A percentile compares a stretch with the other conserved stretches of the same genome.
These are phyloP conservation scores for Lycia hirtaria DNA, from an alignment of 2,888 invertebrate species.

Conservation along the genomic window DNA sequence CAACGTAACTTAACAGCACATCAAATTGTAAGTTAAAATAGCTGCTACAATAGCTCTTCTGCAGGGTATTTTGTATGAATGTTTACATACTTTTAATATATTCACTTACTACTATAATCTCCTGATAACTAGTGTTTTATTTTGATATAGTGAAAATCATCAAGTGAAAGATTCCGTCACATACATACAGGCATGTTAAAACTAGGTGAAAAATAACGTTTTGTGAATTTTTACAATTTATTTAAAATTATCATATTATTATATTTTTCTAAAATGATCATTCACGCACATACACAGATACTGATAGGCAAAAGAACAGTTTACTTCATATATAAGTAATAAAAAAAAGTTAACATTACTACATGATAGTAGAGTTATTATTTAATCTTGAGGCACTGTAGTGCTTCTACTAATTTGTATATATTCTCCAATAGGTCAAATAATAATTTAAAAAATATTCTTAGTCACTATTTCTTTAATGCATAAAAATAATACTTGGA, in stretches of 20 bases:
- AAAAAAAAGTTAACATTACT: conserved; percentile 12
- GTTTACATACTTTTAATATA: no score
- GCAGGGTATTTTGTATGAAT: no score
- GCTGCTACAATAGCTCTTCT: no score
- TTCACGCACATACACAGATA: conserved; percentile 82
- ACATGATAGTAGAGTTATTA: conserved; percentile 50
- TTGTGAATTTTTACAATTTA: conserved; percentile 30
- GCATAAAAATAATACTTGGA: conserved; percentile 81
- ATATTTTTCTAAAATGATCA: conserved; percentile 83
- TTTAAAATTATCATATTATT: conserved; percentile 38
- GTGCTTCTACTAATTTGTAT: conserved; percentile 35
- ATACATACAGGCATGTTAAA: no score
- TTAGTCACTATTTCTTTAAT: conserved; percentile 68
- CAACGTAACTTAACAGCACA: no score
- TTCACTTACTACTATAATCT: no score
- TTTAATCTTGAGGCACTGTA: conserved; percentile 38
- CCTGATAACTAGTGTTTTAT: no score
- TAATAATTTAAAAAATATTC: conserved; percentile 66
- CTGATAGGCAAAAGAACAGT: conserved; percentile 61
- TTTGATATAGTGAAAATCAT: no score
- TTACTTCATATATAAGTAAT: conserved; percentile 40
- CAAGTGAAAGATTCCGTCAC: no score
- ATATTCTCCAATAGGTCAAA: conserved; percentile 47
- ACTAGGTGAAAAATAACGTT: background rate
- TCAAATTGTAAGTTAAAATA: no score